A percentile compares a stretch with the other conserved stretches of the same genome.
phyloP scores from a whole-genome alignment of 2,113 vertebrate species.

The Petroica traversi region DNA sequence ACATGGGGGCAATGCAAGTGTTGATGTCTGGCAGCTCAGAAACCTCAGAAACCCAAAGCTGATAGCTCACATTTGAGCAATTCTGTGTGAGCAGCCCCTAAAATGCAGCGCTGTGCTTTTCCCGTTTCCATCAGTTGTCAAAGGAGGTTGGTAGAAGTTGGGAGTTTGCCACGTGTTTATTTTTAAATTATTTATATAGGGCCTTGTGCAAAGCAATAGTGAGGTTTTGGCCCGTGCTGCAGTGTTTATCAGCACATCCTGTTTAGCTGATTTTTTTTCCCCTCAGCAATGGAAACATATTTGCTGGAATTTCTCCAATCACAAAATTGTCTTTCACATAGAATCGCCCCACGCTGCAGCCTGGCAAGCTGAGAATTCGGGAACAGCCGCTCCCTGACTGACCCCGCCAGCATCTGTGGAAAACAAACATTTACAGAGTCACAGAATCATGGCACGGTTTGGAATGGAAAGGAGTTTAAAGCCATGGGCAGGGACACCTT shows the following conservation, averaged over 20 bases:
- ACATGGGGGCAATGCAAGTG: rapidly evolving
- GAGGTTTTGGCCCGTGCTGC: not conserved
- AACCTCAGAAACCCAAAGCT: not conserved
- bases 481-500: not conserved
- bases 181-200: not conserved
- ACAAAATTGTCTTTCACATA: not conserved
- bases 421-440: not conserved
- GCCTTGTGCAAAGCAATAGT: not conserved
- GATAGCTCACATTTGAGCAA: not conserved
- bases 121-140: not conserved
- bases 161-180: not conserved
- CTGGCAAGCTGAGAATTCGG: not conserved
- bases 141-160: not conserved
- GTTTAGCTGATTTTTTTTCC: not conserved
- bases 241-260: not conserved
- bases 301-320: not conserved
- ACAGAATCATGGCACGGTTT: not conserved
- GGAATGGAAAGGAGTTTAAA: not conserved
- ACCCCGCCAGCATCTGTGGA: not conserved
- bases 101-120: rapidly evolving
- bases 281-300: not conserved
- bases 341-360: not conserved
- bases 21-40: not conserved
- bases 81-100: not conserved
- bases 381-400: not conserved